Conservation (phyloP, 2,797 vertebrate species). For the Sebastes vulpes region DNA sequence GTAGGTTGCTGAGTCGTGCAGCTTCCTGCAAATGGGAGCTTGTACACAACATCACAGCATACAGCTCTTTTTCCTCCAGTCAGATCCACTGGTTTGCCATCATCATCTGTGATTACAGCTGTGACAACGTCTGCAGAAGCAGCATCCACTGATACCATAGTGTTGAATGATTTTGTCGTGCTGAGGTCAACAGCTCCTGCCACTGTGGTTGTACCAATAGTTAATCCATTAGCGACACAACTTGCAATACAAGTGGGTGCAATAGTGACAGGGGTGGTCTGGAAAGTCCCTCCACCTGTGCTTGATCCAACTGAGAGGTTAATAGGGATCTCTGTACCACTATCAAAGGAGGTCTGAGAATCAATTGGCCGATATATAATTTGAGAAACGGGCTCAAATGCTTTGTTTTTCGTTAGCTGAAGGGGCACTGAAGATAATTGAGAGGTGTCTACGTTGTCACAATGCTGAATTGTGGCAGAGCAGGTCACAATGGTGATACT, state of each 20-base stretch:
- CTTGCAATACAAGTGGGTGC: conserved; percentile 84
- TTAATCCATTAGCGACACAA: conserved; percentile 90
- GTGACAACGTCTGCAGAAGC: conserved; percentile 88
- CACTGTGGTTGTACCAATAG: conserved; percentile 78
- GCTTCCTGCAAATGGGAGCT: conserved; percentile 94
- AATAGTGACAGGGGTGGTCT: conserved; percentile 84
- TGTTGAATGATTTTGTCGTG: conserved; percentile 92
- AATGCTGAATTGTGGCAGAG: conserved; percentile 84
- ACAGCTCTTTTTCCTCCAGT: conserved; percentile 94
- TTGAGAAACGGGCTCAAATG: conserved; percentile 89
- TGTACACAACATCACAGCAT: conserved; percentile 98
- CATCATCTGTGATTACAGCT: conserved; percentile 91
- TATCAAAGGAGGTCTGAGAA: conserved; percentile 78
- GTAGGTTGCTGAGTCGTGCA: conserved; percentile 92
- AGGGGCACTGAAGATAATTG: conserved; percentile 88
- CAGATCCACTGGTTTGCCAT: conserved; percentile 96
- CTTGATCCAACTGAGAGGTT: conserved; percentile 91
- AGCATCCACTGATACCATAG: conserved; percentile 90
- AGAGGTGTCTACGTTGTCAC: conserved; percentile 81
- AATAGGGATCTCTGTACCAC: conserved; percentile 91
- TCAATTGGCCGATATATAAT: conserved; percentile 86
- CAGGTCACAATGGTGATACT: conserved; percentile 90
- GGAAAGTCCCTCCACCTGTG: conserved; percentile 82
- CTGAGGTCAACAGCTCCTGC: conserved; percentile 94
- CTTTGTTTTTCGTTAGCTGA: conserved; percentile 92